Evolutionary conservation across 2,888 invertebrate species (phyloP).

Genomic region (Phlogophora meticulosa): DNA sequence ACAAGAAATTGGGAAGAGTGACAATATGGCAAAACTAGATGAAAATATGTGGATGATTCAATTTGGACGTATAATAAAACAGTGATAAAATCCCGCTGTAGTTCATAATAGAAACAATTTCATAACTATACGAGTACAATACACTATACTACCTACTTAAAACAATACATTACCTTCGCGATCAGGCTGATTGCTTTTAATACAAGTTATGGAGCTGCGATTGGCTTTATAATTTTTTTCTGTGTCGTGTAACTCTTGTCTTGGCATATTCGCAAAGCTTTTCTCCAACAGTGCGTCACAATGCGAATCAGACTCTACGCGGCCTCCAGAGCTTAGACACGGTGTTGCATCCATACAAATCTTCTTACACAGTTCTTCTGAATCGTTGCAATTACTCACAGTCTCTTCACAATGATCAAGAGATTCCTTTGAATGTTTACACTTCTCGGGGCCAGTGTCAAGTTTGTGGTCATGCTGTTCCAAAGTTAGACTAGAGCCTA

Average conservation of each 20-base stretch:
- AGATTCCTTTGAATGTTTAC: conserved; percentile 21
- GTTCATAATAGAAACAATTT: background rate
- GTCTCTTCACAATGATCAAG: conserved; percentile 6
- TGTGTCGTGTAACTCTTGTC: background rate
- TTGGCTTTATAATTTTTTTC: background rate
- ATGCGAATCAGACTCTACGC: conserved; percentile 3
- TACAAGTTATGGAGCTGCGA: conserved; percentile 10
- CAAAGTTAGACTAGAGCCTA: conserved; percentile 13
- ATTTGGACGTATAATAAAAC: background rate
- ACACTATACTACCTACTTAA: conserved; percentile 17
- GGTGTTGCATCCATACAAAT: conserved; percentile 3
- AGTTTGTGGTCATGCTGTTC: conserved; percentile 19
- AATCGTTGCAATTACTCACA: conserved; percentile 7
- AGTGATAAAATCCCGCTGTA: background rate
- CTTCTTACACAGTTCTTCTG: conserved; percentile 4
- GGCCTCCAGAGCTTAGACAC: background rate
- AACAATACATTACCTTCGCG: conserved; percentile 39
- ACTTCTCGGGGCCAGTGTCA: background rate
- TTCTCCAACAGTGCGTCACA: background rate
- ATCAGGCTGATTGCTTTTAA: conserved; percentile 18
- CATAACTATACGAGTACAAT: background rate
- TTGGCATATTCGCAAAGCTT: background rate
- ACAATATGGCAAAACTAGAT: background rate
- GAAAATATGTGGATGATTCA: conserved; percentile 7
- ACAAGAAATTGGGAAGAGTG: background rate